A percentile compares a stretch with the other conserved stretches of the same genome.
Conservation (phyloP, 2,888 invertebrate species). For the Poecilobothrus nobilitatus region DNA sequence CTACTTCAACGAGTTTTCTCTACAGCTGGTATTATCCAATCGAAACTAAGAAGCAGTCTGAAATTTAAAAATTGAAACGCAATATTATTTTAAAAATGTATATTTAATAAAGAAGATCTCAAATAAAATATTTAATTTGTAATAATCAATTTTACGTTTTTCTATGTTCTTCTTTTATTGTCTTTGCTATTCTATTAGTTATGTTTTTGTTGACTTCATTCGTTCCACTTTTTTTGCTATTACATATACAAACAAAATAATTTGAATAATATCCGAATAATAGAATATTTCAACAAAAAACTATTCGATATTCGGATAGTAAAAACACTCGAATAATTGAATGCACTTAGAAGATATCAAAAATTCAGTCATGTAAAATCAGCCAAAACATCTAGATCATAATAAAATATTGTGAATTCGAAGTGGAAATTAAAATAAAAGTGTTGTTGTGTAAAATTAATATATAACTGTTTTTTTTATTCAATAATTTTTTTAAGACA, state of each 20-base stretch:
- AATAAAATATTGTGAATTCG: too few relatives aligned
- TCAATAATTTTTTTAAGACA: too few relatives aligned
- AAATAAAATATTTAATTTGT: neutral
- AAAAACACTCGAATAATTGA: constrained; percentile 7
- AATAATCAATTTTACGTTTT: neutral
- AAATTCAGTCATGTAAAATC: too few relatives aligned
- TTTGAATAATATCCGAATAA: neutral
- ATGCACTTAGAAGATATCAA: too few relatives aligned
- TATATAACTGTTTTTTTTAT: too few relatives aligned
- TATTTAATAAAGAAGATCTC: neutral
- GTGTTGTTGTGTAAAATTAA: too few relatives aligned
- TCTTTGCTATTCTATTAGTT: neutral
- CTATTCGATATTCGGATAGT: constrained; percentile 8
- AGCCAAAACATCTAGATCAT: too few relatives aligned
- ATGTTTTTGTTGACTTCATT: too few relatives aligned
- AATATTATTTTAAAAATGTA: neutral
- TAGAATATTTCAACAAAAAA: constrained; percentile 4
- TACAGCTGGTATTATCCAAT: neutral
- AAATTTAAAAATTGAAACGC: constrained; percentile 2
- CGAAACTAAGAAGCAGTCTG: neutral
- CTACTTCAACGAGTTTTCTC: neutral
- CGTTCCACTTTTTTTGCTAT: too few relatives aligned
- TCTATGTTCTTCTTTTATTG: neutral
- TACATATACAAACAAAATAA: too few relatives aligned
- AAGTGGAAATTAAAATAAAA: too few relatives aligned